Evolutionary conservation across 2,113 vertebrate species (phyloP).

Genomic region (Sceloporus tristichus): DNA sequence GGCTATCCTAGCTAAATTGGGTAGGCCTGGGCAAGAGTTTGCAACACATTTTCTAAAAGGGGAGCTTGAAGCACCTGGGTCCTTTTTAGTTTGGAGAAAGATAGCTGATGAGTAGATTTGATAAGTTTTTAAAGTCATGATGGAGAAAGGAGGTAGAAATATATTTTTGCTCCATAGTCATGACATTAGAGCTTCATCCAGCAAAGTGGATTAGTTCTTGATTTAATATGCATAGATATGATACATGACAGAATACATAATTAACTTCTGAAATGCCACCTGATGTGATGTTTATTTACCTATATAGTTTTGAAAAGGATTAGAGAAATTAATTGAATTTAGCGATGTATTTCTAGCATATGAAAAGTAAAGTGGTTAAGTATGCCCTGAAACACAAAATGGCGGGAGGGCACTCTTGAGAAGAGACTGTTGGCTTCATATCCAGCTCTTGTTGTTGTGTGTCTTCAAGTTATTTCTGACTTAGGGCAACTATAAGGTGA

Average conservation of each 20-base stretch:
- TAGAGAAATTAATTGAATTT: background rate
- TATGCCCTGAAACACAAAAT: no score
- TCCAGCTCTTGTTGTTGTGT: background rate
- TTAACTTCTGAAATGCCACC: background rate
- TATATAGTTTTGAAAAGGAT: background rate
- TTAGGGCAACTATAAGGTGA: no score
- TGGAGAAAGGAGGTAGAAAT: background rate
- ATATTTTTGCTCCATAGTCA: background rate
- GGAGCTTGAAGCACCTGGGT: background rate
- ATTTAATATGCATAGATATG: background rate
- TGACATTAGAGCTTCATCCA: background rate
- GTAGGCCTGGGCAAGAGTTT: background rate
- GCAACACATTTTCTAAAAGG: background rate
- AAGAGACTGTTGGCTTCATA: background rate
- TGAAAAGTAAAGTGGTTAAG: background rate
- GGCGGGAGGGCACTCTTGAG: no score
- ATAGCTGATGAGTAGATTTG: background rate
- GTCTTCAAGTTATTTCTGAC: no score
- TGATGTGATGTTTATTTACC: background rate
- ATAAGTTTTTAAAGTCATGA: background rate
- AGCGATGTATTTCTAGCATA: background rate
- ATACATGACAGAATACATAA: background rate
- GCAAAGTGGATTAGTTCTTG: no score
- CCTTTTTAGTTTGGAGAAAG: background rate
- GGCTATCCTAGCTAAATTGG: background rate